These are phyloP conservation scores for Coccyzus lansbergi DNA, from an alignment of 2,797 vertebrate species.

Conservation along the genomic window DNA sequence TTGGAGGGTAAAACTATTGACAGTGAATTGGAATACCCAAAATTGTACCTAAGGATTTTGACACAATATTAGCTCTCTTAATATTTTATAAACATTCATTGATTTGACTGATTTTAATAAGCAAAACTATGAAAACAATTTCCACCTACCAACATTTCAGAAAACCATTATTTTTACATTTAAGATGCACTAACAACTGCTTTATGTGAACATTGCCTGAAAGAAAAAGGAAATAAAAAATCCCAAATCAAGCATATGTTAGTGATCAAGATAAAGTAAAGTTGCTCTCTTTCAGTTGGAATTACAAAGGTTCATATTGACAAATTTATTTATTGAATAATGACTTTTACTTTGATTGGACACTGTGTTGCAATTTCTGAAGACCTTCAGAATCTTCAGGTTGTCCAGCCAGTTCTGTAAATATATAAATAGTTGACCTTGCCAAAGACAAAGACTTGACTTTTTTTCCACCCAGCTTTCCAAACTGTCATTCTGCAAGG, in stretches of 20 bases:
- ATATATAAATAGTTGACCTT: neutral
- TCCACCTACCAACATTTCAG: neutral
- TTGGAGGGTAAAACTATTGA: neutral
- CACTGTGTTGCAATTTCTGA: neutral
- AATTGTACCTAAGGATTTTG: neutral
- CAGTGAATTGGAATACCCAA: neutral
- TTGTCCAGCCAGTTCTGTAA: fast-evolving
- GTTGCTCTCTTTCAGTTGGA: neutral
- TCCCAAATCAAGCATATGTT: neutral
- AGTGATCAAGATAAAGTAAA: neutral
- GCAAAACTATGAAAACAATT: neutral
- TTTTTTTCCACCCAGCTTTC: neutral
- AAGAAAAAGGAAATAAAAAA: neutral
- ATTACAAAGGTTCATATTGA: neutral
- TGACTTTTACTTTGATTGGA: neutral
- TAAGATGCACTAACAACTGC: neutral
- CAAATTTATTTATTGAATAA: neutral
- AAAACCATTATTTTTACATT: neutral
- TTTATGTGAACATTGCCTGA: neutral
- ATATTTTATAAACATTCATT: neutral
- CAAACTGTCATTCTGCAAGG: neutral
- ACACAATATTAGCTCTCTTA: neutral
- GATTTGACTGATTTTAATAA: neutral
- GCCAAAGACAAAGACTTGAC: neutral
- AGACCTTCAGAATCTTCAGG: neutral